phyloP scores from a whole-genome alignment of 2,888 invertebrate genomes.

The Taphrorychus bicolor region DNA sequence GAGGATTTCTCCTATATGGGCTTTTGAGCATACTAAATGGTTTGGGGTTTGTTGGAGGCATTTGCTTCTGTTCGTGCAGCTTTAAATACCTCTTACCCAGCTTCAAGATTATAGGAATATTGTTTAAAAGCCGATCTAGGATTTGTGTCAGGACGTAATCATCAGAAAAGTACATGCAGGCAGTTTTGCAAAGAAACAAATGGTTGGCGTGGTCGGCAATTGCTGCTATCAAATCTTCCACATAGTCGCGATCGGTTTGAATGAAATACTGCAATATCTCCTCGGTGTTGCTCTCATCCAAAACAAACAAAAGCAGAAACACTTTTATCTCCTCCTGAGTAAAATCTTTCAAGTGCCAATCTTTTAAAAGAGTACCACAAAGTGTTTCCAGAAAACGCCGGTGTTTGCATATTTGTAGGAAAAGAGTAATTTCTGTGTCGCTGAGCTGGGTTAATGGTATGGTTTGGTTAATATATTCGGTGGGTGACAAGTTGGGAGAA shows the following conservation, averaged over 20 bases:
- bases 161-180: constrained; percentile 62
- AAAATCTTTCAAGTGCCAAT: constrained; percentile 37
- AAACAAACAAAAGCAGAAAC: constrained; percentile 51
- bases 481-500: too few species aligned
- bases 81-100: constrained; percentile 37
- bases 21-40: too few species aligned
- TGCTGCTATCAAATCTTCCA: constrained; percentile 56
- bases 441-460: too few species aligned
- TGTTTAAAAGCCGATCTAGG: constrained; percentile 60
- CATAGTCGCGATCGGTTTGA: constrained; percentile 42
- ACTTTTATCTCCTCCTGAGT: constrained; percentile 43
- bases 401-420: constrained; percentile 48
- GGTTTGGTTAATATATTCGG: too few species aligned
- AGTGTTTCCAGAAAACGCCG: constrained; percentile 45
- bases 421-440: constrained; percentile 39
- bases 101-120: constrained; percentile 44
- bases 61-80: constrained; percentile 28
- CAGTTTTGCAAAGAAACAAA: constrained; percentile 60
- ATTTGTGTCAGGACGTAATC: constrained; percentile 63
- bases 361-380: constrained; percentile 44
- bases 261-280: constrained; percentile 44
- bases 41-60: background rate
- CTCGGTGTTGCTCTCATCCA: constrained; percentile 47
- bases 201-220: constrained; percentile 62
- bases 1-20: constrained; percentile 13